Base-by-base conservation (phyloP, 2,113 vertebrate genomes). In the Menura novaehollandiae region DNA sequence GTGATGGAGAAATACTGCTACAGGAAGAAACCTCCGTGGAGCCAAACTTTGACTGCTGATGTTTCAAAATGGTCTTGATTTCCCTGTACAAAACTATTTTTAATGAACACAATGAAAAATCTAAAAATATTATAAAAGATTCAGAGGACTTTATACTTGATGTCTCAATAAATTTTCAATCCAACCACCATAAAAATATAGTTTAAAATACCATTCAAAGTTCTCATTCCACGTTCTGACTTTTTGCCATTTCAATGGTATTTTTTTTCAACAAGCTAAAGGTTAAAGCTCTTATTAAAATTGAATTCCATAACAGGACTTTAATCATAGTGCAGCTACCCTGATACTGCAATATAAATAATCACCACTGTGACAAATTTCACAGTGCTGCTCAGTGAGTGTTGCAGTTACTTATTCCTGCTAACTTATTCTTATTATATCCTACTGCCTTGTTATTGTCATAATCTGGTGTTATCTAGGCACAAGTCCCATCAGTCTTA, bases 251-350 rank as follows among this genome's bases (percentile, higher is more conserved):
- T 95, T 76, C 41, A 17, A 8, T 49, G 51, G 23, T 11, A 9
- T n/a, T 85, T 78, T 93, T 71, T 85, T 44, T 7, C 30, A 91
- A 89, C n/a, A 37, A 66, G 26, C 37, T 77, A 91, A 94, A 94
- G 55, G 84, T 89, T 95, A 89, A 86, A 95, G 6, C 44, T 86
- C 44, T 55, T 87, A 62, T 77, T 80, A 94, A 84, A 92, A 69
- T 27, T 53, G 26, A 62, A 49, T 93, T 84, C 68, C 15, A 5
- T 30, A 62, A 6, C 49, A 46, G 55, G n/a, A 41, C 63, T 41
- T 86, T 84, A 94, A 94, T 94, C 91, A 64, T 5, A 44, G 33
- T n/a, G 44, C 63, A 66, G 41, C 35, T 73, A 1, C 86, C 90
- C 43, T 47, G 63, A 19, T 73, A 49, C 24, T 58, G 67, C 46